A percentile compares a stretch with the other conserved stretches of the same genome.
Conservation (phyloP, 2,888 invertebrate species). For the Hyles lineata region DNA sequence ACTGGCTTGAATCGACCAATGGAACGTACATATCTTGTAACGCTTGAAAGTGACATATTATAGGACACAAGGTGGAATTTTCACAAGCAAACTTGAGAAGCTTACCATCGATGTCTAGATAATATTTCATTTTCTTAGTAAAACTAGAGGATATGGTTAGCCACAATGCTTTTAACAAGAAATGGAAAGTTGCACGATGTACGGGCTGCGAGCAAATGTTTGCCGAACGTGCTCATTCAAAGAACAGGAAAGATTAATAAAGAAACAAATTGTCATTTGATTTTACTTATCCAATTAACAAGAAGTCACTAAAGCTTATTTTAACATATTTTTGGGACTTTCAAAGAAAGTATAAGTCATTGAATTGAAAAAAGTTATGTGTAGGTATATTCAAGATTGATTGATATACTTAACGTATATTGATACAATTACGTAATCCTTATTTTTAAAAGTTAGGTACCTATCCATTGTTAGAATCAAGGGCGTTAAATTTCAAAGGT, state of each 20-base stretch:
- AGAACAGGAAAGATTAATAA: slow-evolving; percentile 35
- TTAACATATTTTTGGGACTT: background rate
- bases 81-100: slow-evolving; percentile 26
- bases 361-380: no score
- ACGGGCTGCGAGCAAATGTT: slow-evolving; percentile 66
- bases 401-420: no score
- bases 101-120: slow-evolving; percentile 34
- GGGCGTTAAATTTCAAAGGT: no score
- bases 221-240: slow-evolving; percentile 64
- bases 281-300: background rate
- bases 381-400: no score
- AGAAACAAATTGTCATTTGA: slow-evolving; percentile 2
- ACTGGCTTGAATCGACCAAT: background rate
- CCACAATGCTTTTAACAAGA: slow-evolving; percentile 76
- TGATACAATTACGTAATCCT: no score
- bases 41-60: slow-evolving; percentile 19
- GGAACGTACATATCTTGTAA: background rate
- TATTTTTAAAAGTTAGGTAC: no score
- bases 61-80: slow-evolving; percentile 27
- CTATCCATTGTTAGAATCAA: no score
- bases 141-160: slow-evolving; percentile 68
- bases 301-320: background rate
- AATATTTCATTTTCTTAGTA: slow-evolving; percentile 59
- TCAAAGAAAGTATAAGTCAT: no score
- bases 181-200: slow-evolving; percentile 71